Evolutionary conservation across 2,888 invertebrate species (phyloP).

Genomic region (Operophtera brumata): DNA sequence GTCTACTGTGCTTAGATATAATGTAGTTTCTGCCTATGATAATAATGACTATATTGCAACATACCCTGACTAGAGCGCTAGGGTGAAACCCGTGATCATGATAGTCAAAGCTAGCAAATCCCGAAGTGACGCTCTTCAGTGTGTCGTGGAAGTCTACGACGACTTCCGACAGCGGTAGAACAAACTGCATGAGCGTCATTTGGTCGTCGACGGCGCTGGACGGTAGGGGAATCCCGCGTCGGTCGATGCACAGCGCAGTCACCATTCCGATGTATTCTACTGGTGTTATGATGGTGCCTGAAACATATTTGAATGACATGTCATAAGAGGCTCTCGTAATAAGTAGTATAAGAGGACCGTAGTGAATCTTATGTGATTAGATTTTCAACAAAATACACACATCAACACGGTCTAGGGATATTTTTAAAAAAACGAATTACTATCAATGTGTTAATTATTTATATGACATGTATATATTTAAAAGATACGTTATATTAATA

Average conservation of each 20-base stretch:
- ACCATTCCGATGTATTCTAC: conserved; percentile 85
- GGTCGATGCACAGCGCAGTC: conserved; percentile 86
- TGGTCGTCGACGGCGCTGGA: conserved; percentile 90
- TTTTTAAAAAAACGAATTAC: too few relatives aligned
- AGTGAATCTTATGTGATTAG: too few relatives aligned
- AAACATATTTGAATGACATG: too few relatives aligned
- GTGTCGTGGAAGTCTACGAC: conserved; percentile 97
- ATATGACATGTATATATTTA: too few relatives aligned
- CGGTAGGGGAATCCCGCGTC: conserved; percentile 83
- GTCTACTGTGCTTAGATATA: conserved; percentile 84
- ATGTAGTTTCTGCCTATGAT: too few relatives aligned
- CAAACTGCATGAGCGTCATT: conserved; percentile 89
- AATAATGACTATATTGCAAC: conserved; percentile 29
- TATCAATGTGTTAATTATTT: too few relatives aligned
- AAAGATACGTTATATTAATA: too few relatives aligned
- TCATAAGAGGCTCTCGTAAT: too few relatives aligned
- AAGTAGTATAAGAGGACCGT: too few relatives aligned
- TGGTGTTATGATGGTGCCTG: conserved; percentile 94
- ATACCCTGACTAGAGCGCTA: conserved; percentile 89
- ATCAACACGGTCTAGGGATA: too few relatives aligned
- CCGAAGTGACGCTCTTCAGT: conserved; percentile 93
- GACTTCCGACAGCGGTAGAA: conserved; percentile 95
- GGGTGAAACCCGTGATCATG: conserved; percentile 91
- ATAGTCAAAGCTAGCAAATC: conserved; percentile 97
- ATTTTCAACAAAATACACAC: too few relatives aligned